Evolutionary conservation across 2,797 vertebrate genomes (phyloP).

Genomic region (Sebastes hubbsi): DNA sequence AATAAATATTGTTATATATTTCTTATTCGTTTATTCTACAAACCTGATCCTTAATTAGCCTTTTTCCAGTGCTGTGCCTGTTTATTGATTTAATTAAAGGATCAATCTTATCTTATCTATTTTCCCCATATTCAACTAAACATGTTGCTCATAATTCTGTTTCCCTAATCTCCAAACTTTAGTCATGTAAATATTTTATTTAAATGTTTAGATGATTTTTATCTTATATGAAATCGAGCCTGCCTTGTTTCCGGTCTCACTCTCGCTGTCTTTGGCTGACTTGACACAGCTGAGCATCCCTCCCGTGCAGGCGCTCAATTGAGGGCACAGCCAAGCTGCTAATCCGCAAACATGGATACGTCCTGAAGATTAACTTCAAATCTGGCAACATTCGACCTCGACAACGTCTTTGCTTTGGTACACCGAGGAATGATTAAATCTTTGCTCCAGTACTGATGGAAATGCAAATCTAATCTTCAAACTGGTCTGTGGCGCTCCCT

Average conservation of each 20-base stretch:
- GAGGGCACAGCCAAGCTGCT: constrained; percentile 76
- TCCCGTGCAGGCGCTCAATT: constrained; percentile 74
- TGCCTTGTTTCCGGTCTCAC: not conserved
- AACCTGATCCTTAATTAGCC: not conserved
- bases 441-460: constrained; percentile 80
- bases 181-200: not conserved
- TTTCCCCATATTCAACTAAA: not conserved
- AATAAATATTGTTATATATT: not conserved
- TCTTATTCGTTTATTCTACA: not conserved
- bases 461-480: constrained; percentile 81
- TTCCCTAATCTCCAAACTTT: not conserved
- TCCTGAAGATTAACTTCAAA: constrained; percentile 86
- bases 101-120: not conserved
- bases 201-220: not conserved
- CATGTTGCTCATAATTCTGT: not conserved
- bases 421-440: constrained; percentile 87
- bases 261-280: not conserved
- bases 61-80: not conserved
- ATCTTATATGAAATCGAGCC: constrained; percentile 19
- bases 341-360: constrained; percentile 84
- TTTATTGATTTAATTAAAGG: not conserved
- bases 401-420: constrained; percentile 83
- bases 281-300: constrained; percentile 51
- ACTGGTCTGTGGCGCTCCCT: constrained; percentile 69
- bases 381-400: constrained; percentile 82